Percentiles rank a stretch among this genome's conserved stretches.
Conservation (phyloP, 2,888 invertebrate species). For the Eucera pruinosa region DNA sequence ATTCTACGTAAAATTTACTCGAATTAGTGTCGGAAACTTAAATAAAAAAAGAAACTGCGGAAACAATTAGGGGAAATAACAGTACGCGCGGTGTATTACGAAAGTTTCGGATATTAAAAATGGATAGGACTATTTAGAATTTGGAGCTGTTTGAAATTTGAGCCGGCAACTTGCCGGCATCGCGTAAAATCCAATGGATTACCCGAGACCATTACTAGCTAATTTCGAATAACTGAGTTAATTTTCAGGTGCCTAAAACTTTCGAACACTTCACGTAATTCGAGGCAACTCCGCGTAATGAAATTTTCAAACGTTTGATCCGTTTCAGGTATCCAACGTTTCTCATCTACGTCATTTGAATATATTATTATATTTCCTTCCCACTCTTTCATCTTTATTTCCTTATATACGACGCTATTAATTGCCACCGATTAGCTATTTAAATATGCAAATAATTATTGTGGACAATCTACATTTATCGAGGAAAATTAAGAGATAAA, state of each 20-base stretch:
- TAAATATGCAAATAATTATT: too few species aligned
- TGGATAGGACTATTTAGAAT: slow-evolving; percentile 40
- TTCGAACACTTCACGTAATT: slow-evolving; percentile 48
- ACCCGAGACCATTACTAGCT: slow-evolving; percentile 52
- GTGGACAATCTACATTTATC: too few species aligned
- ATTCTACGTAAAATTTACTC: too few species aligned
- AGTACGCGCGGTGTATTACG: neutral
- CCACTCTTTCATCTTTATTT: neutral
- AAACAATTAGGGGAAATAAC: slow-evolving; percentile 1
- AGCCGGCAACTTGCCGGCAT: slow-evolving; percentile 34
- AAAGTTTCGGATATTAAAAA: slow-evolving; percentile 36
- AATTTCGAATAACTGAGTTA: slow-evolving; percentile 53
- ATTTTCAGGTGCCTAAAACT: slow-evolving; percentile 47
- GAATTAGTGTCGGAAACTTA: too few species aligned
- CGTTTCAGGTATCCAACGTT: slow-evolving; percentile 10
- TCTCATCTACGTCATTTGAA: neutral
- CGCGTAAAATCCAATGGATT: slow-evolving; percentile 49
- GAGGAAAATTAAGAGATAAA: too few species aligned
- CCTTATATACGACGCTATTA: neutral
- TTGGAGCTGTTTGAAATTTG: slow-evolving; percentile 33
- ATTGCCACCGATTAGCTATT: too few species aligned
- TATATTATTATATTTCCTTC: neutral
- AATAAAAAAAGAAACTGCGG: neutral
- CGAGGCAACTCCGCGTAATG: slow-evolving; percentile 34
- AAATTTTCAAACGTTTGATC: slow-evolving; percentile 43